Base-by-base conservation (phyloP, 2,888 invertebrate species). In the Drosophila maculinotata region DNA sequence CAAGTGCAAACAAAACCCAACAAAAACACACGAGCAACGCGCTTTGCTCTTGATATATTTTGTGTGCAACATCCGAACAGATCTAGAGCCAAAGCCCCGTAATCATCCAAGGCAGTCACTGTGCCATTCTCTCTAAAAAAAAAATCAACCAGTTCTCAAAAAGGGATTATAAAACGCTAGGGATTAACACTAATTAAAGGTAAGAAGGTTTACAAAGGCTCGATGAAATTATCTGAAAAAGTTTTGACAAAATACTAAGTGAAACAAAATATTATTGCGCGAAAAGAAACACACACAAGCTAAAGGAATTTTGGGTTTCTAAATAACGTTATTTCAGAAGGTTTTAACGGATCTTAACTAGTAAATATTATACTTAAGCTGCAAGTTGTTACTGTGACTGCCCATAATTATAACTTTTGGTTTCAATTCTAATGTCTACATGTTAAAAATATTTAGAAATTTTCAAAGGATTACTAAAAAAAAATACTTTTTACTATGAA, bases 151-250 rank as follows among this genome's bases (percentile, higher is more conserved):
- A 63, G 47, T 71, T 69, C 57, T 69, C 41, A 47, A 63, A 63
- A 69, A 84, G 71, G 80, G 68, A 75, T 81, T 72, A 82, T 33
- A 53, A 64, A 52, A 67, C 63, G 53, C 65, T 45, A 66, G 59
- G 83, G 86, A 80, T 79, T 79, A 82, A 56, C 54, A 49, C 39
- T 23, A 58, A 60, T 41, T 56, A 28, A 66, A 80, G 80, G 73
- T 76, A 69, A 76, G 76, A 58, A 20, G 20, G 20, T 9, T 15
- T 12, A 28, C 14, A 15, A 38, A 2, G 30, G 20, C 14, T n/a
- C 15, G 25, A 0, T 15, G 15, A 25, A 25, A 15, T 20, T 1
- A 20, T 20, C 4, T 9, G 6, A 35, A 35, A 33, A 17, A 3
- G 17, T 20, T 17, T 38, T 20, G 20, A 20, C 20, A 20, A 3